Percentiles rank a stretch among this genome's conserved stretches.
Evolutionary conservation across 2,888 invertebrate genomes (phyloP).

Genomic region (Tenodera sinensis): DNA sequence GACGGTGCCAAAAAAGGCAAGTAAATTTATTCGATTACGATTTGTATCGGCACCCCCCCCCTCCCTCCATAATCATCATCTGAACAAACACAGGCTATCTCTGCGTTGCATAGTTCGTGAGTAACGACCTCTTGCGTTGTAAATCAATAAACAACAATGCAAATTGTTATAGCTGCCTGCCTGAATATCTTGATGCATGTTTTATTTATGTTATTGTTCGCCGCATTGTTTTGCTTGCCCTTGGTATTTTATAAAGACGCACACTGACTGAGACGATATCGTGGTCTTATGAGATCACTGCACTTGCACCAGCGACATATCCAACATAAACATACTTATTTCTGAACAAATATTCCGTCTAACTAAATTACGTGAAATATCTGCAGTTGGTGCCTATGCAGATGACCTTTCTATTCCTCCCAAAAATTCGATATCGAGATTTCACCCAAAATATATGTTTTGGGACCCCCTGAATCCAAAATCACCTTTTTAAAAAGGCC

Average conservation of each 20-base stretch:
- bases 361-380: too few species aligned
- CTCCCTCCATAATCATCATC: background rate
- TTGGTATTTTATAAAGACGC: background rate
- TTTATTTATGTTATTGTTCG: background rate
- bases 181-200: background rate
- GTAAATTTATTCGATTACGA: background rate
- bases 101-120: background rate
- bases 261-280: background rate
- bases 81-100: background rate
- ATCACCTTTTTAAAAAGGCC: too few species aligned
- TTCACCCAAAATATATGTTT: too few species aligned
- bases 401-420: too few species aligned
- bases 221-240: background rate
- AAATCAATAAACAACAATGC: background rate
- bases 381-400: too few species aligned
- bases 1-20: background rate
- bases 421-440: too few species aligned
- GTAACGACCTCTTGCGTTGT: background rate
- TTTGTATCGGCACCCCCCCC: background rate
- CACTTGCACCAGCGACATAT: too few species aligned
- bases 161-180: background rate
- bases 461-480: too few species aligned
- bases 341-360: too few species aligned
- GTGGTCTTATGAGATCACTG: background rate
- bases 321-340: too few species aligned